Evolutionary conservation across 2,113 vertebrate genomes (phyloP).

Genomic region (Passer montanus): DNA sequence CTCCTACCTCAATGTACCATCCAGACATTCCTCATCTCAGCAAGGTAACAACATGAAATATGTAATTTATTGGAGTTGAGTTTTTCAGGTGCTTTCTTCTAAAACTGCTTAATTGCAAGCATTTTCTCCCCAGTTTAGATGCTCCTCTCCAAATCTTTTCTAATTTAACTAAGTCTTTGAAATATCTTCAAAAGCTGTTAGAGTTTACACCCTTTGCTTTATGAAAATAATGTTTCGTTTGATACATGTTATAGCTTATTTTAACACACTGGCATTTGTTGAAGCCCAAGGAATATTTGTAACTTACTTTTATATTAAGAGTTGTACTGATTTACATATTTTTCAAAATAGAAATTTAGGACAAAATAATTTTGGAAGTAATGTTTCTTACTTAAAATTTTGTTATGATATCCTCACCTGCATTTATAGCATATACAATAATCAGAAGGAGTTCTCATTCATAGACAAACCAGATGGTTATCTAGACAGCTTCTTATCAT

Average conservation of each 20-base stretch:
- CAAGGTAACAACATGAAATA: not conserved
- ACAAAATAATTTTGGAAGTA: not conserved
- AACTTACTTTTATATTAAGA: not conserved
- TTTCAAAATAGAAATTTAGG: not conserved
- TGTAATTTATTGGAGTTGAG: not conserved
- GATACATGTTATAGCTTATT: not conserved
- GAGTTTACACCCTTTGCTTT: not conserved
- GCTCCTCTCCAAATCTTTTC: not conserved
- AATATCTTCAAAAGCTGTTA: not conserved
- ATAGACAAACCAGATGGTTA: not conserved
- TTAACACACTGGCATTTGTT: not conserved
- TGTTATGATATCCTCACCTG: not conserved
- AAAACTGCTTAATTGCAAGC: not conserved
- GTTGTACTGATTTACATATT: not conserved
- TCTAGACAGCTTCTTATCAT: not conserved
- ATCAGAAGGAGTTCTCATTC: not conserved
- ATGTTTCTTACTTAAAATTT: not conserved
- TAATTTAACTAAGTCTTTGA: not conserved
- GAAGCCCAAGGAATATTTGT: not conserved
- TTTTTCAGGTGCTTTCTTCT: not conserved
- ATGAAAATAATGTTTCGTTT: not conserved
- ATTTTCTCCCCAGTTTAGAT: not conserved
- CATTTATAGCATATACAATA: not conserved
- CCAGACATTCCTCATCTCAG: constrained; percentile 1
- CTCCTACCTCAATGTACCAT: not conserved